These are phyloP conservation scores for Nyctereutes procyonoides DNA, from an alignment of 2,113 vertebrate species.

Conservation along the genomic window DNA sequence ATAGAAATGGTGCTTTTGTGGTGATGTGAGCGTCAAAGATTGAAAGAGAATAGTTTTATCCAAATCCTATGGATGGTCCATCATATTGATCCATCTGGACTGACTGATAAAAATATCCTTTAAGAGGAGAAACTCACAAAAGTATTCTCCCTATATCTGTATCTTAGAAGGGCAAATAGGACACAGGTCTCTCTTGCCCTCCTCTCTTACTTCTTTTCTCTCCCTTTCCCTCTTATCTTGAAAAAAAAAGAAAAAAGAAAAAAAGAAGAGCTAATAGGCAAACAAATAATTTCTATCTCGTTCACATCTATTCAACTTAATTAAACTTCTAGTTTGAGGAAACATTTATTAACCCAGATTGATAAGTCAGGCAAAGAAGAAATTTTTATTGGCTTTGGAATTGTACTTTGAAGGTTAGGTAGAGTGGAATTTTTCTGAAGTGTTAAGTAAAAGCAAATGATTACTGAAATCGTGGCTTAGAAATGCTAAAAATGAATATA, in stretches of 20 bases:
- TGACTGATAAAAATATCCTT: conserved; percentile 36
- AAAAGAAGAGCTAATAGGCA: conserved; percentile 67
- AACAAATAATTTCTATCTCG: conserved; percentile 68
- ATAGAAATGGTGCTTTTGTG: background rate
- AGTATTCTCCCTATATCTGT: background rate
- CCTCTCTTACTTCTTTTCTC: conserved; percentile 60
- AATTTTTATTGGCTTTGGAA: background rate
- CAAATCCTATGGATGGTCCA: background rate
- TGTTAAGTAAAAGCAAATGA: conserved; percentile 18
- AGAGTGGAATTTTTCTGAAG: background rate
- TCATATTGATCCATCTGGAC: background rate
- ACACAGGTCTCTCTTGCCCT: background rate
- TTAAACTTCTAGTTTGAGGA: conserved; percentile 55
- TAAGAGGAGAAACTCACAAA: background rate
- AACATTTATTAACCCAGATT: conserved; percentile 58
- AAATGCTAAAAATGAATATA: background rate
- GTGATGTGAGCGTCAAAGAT: conserved; percentile 25
- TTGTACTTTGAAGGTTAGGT: background rate
- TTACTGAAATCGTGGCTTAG: background rate
- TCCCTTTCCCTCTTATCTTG: conserved; percentile 74
- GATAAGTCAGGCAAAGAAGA: background rate
- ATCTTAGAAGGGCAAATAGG: background rate
- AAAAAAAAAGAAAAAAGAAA: conserved; percentile 66
- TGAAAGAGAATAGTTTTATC: background rate
- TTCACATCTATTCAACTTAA: conserved; percentile 61